Evolutionary conservation across 1,140 invertebrate species (phyloP).

Genomic region (Drosophila malerkotliana): DNA sequence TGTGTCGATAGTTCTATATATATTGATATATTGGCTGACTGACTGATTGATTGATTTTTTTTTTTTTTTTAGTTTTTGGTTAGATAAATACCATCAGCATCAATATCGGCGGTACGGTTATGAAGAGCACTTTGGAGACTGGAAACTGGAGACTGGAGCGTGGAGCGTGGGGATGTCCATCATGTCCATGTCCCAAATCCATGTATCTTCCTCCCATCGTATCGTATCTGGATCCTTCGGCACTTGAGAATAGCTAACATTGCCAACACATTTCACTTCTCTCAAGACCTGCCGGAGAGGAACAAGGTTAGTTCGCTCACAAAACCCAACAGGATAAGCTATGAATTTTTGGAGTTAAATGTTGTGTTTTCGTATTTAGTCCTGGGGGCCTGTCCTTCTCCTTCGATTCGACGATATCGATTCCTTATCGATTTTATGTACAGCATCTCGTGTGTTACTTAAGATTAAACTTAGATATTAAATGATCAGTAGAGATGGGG

Average conservation of each 20-base stretch:
- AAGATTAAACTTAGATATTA: constrained; percentile 68
- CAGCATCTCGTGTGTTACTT: constrained; percentile 51
- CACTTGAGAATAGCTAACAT: constrained; percentile 73
- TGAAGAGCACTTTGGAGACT: constrained; percentile 11
- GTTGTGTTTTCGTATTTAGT: constrained; percentile 39
- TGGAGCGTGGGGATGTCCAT: constrained; percentile 16
- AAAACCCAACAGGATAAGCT: constrained; percentile 83
- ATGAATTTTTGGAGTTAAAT: constrained; percentile 63
- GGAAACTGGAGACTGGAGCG: constrained; percentile 14
- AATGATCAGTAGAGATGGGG: constrained; percentile 57
- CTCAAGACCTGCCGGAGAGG: constrained; percentile 84
- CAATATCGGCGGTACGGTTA: constrained; percentile 45
- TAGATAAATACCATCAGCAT: constrained; percentile 84
- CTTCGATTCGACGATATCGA: constrained; percentile 19
- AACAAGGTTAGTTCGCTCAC: constrained; percentile 84
- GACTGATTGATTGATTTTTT: constrained; percentile 67
- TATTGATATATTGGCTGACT: constrained; percentile 22
- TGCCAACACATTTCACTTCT: constrained; percentile 65
- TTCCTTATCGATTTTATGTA: constrained; percentile 38
- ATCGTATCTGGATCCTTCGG: constrained; percentile 49
- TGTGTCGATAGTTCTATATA: constrained; percentile 75
- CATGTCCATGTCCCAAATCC: constrained; percentile 28
- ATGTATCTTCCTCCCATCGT: constrained; percentile 38
- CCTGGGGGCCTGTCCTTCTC: constrained; percentile 25
- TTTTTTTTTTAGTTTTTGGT: constrained; percentile 77